phyloP scores from a whole-genome alignment of 2,888 invertebrate genomes.

The Caenorhabditis wallacei region DNA sequence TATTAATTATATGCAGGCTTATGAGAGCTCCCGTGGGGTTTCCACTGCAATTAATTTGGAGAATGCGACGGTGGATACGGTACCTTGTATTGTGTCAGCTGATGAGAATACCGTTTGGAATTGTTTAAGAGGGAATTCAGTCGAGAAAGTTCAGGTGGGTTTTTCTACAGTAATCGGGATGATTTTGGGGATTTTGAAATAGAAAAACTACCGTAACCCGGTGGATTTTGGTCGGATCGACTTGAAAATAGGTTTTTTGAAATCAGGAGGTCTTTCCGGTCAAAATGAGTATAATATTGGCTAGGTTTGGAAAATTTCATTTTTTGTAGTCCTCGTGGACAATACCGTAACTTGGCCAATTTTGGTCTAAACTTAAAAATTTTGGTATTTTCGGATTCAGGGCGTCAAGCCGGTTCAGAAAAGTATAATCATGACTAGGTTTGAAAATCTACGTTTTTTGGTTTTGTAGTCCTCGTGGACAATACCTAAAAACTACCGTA shows the following conservation, averaged over 20 bases:
- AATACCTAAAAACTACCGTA: background rate
- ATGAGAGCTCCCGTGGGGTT: constrained; percentile 35
- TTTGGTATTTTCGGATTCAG: no score
- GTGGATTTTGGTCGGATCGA: background rate
- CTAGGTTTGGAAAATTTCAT: no score
- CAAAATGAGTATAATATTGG: no score
- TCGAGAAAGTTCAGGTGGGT: constrained; percentile 53
- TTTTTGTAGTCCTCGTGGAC: no score
- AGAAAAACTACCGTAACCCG: background rate
- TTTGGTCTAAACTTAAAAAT: no score
- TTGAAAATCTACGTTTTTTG: no score
- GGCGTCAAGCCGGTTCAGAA: no score
- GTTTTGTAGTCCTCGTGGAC: no score
- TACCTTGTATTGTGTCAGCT: constrained; percentile 62
- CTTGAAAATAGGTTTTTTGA: no score
- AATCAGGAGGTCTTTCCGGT: no score
- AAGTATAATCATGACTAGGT: no score
- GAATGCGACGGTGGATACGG: constrained; percentile 32
- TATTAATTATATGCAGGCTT: constrained; percentile 80
- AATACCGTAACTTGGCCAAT: no score
- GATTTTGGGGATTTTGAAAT: background rate
- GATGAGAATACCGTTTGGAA: constrained; percentile 58
- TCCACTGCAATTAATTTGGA: constrained; percentile 49
- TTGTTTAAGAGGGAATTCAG: constrained; percentile 33
- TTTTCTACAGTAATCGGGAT: background rate